A percentile compares a stretch with the other conserved stretches of the same genome.
Evolutionary conservation across 2,797 vertebrate species (phyloP).

Genomic region (Lagorchestes hirsutus): DNA sequence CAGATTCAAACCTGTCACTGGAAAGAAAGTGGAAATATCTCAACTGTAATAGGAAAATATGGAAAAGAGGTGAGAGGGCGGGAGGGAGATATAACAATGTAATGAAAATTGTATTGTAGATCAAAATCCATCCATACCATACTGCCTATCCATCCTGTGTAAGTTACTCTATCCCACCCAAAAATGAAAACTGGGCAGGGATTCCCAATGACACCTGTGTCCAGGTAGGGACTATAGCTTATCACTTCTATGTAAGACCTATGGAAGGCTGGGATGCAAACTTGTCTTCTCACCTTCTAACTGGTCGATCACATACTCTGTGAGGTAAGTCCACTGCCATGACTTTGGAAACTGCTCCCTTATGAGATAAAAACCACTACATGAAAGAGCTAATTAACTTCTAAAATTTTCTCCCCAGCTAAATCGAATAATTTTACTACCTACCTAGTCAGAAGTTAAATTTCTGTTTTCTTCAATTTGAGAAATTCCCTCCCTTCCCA

Average conservation of each 20-base stretch:
- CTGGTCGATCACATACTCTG: background rate
- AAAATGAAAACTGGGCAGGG: background rate
- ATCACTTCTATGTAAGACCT: background rate
- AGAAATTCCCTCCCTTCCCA: background rate
- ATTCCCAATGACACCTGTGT: background rate
- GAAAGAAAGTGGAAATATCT: background rate
- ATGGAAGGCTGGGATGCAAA: background rate
- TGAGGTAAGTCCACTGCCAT: background rate
- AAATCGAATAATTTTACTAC: conserved; percentile 23
- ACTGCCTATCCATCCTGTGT: background rate
- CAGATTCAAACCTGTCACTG: background rate
- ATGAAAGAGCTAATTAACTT: background rate
- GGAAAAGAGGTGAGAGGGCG: no score
- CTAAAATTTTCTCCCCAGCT: background rate
- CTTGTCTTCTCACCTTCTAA: background rate
- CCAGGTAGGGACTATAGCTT: background rate
- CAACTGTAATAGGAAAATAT: no score
- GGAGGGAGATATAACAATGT: no score
- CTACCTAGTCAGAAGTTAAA: conserved; percentile 9
- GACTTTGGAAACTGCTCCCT: background rate
- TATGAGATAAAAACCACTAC: accelerated
- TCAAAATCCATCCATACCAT: background rate
- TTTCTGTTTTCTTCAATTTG: background rate
- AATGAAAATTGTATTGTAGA: background rate
- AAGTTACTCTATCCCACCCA: background rate